phyloP scores from a whole-genome alignment of 1,140 invertebrate genomes.

The Riptortus pedestris region DNA sequence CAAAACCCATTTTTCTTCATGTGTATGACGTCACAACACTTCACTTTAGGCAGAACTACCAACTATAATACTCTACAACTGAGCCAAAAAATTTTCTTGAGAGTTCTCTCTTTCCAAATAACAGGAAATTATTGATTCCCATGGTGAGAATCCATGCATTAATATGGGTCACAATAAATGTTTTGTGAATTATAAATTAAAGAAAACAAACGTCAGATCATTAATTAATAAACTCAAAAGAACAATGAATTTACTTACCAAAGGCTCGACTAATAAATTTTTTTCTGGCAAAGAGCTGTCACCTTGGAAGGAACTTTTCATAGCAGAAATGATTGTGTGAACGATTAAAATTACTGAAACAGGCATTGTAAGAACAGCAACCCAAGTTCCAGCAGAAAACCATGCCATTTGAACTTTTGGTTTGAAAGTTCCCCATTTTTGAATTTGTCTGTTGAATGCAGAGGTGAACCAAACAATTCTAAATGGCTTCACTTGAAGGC shows the following conservation, averaged over 20 bases:
- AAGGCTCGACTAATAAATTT: constrained; percentile 35
- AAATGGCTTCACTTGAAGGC: constrained; percentile 57
- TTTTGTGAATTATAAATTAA: too few species aligned
- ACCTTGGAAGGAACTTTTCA: constrained; percentile 26
- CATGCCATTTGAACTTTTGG: constrained; percentile 53
- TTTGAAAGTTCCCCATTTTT: constrained; percentile 57
- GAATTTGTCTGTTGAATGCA: constrained; percentile 59
- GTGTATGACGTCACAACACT: too few species aligned
- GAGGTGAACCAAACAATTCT: constrained; percentile 65
- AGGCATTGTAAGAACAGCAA: constrained; percentile 31
- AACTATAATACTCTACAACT: too few species aligned
- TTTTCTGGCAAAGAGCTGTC: constrained; percentile 10
- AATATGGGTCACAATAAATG: too few species aligned
- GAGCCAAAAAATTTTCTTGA: too few species aligned
- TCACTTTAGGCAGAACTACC: too few species aligned
- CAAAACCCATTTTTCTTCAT: too few species aligned
- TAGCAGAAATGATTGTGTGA: constrained; percentile 25
- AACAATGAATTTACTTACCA: constrained; percentile 34
- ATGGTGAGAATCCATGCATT: too few species aligned
- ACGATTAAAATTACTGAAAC: constrained; percentile 31
- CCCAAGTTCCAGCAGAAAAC: constrained; percentile 39
- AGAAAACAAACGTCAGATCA: too few species aligned
- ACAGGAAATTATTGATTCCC: too few species aligned
- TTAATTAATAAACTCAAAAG: too few species aligned
- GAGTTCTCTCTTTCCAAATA: too few species aligned